phyloP scores from a whole-genome alignment of 2,888 invertebrate species.

The Drymonia ruficornis region DNA sequence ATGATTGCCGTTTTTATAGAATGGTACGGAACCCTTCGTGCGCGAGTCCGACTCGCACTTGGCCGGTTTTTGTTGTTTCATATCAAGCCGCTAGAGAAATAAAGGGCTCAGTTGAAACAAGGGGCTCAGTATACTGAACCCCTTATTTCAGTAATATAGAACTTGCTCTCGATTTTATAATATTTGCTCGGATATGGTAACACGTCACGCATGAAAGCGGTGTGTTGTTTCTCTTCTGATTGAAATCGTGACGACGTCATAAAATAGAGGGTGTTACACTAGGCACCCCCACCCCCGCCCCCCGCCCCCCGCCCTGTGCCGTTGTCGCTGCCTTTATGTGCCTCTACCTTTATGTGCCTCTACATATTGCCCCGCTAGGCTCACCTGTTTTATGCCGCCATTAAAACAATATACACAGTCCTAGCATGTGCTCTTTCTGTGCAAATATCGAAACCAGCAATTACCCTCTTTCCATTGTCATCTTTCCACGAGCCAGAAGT shows the following conservation, averaged over 20 bases:
- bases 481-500: not conserved
- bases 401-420: not conserved
- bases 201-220: not conserved
- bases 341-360: not conserved
- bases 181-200: not conserved
- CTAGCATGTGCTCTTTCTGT: not conserved
- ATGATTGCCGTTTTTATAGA: too few relatives aligned
- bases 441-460: not conserved
- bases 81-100: too few relatives aligned
- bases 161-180: too few relatives aligned
- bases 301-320: not conserved
- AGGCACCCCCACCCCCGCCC: not conserved
- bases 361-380: too few relatives aligned
- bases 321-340: not conserved
- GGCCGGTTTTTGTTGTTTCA: too few relatives aligned
- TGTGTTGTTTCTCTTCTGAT: not conserved
- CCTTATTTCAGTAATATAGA: too few relatives aligned
- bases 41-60: too few relatives aligned
- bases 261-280: not conserved
- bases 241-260: slow-evolving; percentile 1
- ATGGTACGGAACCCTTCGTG: too few relatives aligned
- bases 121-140: too few relatives aligned
- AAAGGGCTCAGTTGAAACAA: too few relatives aligned
- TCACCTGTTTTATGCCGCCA: not conserved
- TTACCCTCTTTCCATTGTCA: not conserved